Evolutionary conservation across 2,113 vertebrate genomes (phyloP), one percentile per base, ranked within the genome.

Genomic region (Tympanuchus pallidicinctus): DNA sequence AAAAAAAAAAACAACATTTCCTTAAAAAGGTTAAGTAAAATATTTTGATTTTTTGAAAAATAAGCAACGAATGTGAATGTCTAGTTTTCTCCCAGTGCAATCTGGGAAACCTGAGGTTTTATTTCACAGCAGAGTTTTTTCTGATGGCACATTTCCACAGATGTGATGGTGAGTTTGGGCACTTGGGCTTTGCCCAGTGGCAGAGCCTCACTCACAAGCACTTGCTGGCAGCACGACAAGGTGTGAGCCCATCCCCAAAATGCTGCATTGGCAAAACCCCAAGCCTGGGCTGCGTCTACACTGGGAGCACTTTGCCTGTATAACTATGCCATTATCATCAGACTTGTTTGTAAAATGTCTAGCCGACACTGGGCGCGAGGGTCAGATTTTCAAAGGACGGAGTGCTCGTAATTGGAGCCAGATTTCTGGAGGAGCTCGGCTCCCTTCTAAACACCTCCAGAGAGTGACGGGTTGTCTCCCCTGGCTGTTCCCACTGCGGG

Each of bases 401-500:
- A 77, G 67, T 2, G 38, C 79, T 60, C n/a, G 3, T 95, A 94
- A 96, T 94, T 95, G 89, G 76, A 94, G 94, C 69, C 95, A 95
- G 93, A 91, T 96, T 96, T 88, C 76, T 92, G 79, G 82, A 88
- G 73, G 72, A 90, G 79, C 47, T 78, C 82, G 32, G 80, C 73
- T 94, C 85, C 73, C 82, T 78, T 88, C 94, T 88, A 86, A 84
- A 91, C 95, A 92, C 94, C 95, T 91, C 69, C 38, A 73, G 76
- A 91, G 76, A 95, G 92, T 22, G 90, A 42, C 76, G 43, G 82
- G 65, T 94, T 94, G 88, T 93, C 88, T 95, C n/a, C 54, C 54
- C 48, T 65, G 91, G 85, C 86, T 94, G 92, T 20, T 93, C 70
- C 89, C 1, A 2, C 7, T 20, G 80, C 4, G 40, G 76, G 86